These are phyloP conservation scores for Crocidura indochinensis DNA, from an alignment of 2,797 vertebrate species.

Conservation along the genomic window DNA sequence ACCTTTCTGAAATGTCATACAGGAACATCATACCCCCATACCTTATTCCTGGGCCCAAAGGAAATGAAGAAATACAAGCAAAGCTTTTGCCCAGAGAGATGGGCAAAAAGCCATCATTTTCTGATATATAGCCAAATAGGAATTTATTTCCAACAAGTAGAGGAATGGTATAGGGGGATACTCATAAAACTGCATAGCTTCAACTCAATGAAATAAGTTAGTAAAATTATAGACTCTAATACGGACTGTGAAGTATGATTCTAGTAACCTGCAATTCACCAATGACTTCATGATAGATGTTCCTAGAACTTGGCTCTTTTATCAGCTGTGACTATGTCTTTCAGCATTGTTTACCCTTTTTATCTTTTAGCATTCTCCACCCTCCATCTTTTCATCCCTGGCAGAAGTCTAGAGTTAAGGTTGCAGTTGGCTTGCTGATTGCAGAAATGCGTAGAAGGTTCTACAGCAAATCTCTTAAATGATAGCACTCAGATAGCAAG, in stretches of 20 bases:
- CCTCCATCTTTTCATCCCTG: not conserved
- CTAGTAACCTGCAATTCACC: slow-evolving; percentile 80
- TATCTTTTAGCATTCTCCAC: rapidly evolving
- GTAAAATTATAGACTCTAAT: slow-evolving; percentile 84
- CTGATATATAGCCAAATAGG: slow-evolving; percentile 71
- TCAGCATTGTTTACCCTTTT: not conserved
- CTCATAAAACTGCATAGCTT: slow-evolving; percentile 83
- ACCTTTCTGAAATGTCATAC: not conserved
- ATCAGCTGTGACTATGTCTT: slow-evolving; percentile 68
- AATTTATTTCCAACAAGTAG: slow-evolving; percentile 83
- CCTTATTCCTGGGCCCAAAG: not conserved
- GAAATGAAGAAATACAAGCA: slow-evolving; percentile 75
- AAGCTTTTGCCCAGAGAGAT: slow-evolving; percentile 56
- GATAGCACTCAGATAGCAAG: slow-evolving; percentile 44
- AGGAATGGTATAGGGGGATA: slow-evolving; percentile 36
- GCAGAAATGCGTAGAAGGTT: slow-evolving; percentile 29
- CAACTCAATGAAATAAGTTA: slow-evolving; percentile 85
- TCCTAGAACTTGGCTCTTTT: slow-evolving; percentile 54
- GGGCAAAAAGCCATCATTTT: slow-evolving; percentile 58
- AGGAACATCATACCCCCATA: slow-evolving; percentile 61
- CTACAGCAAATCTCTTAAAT: slow-evolving; percentile 60
- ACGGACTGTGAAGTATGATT: slow-evolving; percentile 71
- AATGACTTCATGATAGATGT: slow-evolving; percentile 74
- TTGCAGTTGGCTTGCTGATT: slow-evolving; percentile 43
- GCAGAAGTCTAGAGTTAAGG: not conserved